A percentile compares a stretch with the other conserved stretches of the same genome.
Evolutionary conservation across 2,888 invertebrate species (phyloP).

Genomic region (Heliconius ethilla): DNA sequence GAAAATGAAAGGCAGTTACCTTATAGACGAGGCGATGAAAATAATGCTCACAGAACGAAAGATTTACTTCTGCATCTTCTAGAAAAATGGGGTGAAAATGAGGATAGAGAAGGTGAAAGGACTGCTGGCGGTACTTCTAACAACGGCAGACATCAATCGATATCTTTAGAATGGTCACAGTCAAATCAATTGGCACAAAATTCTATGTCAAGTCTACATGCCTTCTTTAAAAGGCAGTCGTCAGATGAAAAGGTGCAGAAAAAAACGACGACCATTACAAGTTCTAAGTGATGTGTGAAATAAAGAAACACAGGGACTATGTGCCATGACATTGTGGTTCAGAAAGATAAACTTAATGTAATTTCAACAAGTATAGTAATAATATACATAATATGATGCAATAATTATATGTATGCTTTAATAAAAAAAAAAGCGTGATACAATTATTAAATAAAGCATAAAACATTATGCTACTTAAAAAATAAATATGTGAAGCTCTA

Average conservation of each 20-base stretch:
- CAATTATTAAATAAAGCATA: neutral
- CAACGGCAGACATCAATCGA: conserved; percentile 84
- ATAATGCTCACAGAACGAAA: conserved; percentile 87
- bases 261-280: conserved; percentile 60
- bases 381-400: conserved; percentile 9
- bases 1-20: conserved; percentile 73
- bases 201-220: conserved; percentile 90
- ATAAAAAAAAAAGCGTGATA: neutral
- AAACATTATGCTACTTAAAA: neutral
- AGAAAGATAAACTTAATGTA: conserved; percentile 49
- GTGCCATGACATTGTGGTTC: conserved; percentile 71
- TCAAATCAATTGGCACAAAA: conserved; percentile 87
- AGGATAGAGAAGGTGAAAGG: conserved; percentile 72
- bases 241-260: conserved; percentile 74
- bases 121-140: conserved; percentile 80
- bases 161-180: conserved; percentile 89
- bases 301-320: conserved; percentile 51
- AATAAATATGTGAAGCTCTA: neutral
- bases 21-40: conserved; percentile 77
- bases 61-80: conserved; percentile 88
- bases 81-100: conserved; percentile 88
- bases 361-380: conserved; percentile 30
- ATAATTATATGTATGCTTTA: neutral
- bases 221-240: conserved; percentile 87
- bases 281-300: conserved; percentile 56